Base-by-base conservation (phyloP, 2,113 vertebrate genomes). In the Tiliqua scincoides region DNA sequence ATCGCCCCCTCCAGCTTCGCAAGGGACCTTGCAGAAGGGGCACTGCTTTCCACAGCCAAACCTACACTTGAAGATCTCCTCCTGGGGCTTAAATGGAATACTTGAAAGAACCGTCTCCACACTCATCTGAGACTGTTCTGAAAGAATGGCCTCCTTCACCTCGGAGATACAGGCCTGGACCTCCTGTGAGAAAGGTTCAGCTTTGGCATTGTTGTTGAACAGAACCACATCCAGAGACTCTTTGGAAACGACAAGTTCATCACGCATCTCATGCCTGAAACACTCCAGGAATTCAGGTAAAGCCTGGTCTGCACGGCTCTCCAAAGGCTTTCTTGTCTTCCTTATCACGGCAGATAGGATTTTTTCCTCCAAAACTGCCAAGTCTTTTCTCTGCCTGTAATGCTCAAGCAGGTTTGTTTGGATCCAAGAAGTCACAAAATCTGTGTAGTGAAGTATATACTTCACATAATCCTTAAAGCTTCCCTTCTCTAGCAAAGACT, bases 31-130 rank as follows among this genome's bases (percentile, higher is more conserved):
- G 37, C 96, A 97, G 86, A 96, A 97, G 6, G 95, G 96, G 91
- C 96, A 96, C 86, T 91, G 95, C 82, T 95, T 84, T 2, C 96
- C 96, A 90, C 97, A 97, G 74, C 96, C 97, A 90, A 96, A 92
- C 32, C 97, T 54, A 9, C 72, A 67, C 74, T 72, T 90, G 63
- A 90, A 92, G 73, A 98, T 85, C 95, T 97, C 74, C 92, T 98
- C 70, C 90, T 97, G 84, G 85, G 97, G 40, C 95, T 98, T 85
- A 93, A 97, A 97, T 96, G 0, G 96, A 97, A 81, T 91, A 89
- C 0, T 32, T 90, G 59, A 88, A 88, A 86, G 67, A 35, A 90
- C 40, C 2, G 30, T 30, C 23, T 92, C 80, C 30, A 87, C 54
- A 52, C 72, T 70, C 7, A 71, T 37, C 25, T 3, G 5, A 30